A percentile compares a stretch with the other conserved stretches of the same genome.
phyloP scores from a whole-genome alignment of 2,888 invertebrate species.

The Nomada hirtipes region DNA sequence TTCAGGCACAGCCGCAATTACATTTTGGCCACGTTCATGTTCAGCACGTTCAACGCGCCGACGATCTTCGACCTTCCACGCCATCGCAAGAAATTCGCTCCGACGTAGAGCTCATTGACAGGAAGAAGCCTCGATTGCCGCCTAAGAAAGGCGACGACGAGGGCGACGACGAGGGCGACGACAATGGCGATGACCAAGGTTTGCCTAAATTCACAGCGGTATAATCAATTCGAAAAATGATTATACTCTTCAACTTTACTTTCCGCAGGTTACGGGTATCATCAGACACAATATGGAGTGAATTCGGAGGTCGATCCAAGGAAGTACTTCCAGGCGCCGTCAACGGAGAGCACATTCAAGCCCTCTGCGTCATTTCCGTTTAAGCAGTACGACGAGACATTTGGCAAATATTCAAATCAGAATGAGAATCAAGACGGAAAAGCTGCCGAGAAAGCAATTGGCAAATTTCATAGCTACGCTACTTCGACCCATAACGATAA shows the following conservation, averaged over 20 bases:
- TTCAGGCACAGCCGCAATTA: constrained; percentile 78
- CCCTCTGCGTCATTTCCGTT: constrained; percentile 71
- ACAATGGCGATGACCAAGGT: constrained; percentile 40
- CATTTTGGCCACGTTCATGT: constrained; percentile 69
- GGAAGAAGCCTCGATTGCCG: constrained; percentile 74
- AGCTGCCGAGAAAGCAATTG: constrained; percentile 60
- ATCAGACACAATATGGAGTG: constrained; percentile 47
- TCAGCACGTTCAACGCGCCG: constrained; percentile 40
- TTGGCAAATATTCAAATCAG: constrained; percentile 72
- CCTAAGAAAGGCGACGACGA: constrained; percentile 69
- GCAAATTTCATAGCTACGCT: constrained; percentile 61
- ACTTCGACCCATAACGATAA: constrained; percentile 58
- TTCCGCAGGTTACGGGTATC: constrained; percentile 48
- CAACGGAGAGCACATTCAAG: constrained; percentile 67
- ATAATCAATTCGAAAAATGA: neutral
- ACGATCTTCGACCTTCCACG: constrained; percentile 39
- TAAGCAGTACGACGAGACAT: constrained; percentile 73
- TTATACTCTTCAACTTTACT: neutral
- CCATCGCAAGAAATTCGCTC: constrained; percentile 73
- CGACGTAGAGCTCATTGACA: constrained; percentile 79
- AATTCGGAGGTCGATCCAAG: constrained; percentile 46
- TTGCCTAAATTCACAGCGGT: neutral
- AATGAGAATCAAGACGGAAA: constrained; percentile 49
- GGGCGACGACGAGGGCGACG: constrained; percentile 68
- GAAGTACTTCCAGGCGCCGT: constrained; percentile 59